Evolutionary conservation across 2,888 invertebrate genomes (phyloP).

Genomic region (Mystacides longicornis): DNA sequence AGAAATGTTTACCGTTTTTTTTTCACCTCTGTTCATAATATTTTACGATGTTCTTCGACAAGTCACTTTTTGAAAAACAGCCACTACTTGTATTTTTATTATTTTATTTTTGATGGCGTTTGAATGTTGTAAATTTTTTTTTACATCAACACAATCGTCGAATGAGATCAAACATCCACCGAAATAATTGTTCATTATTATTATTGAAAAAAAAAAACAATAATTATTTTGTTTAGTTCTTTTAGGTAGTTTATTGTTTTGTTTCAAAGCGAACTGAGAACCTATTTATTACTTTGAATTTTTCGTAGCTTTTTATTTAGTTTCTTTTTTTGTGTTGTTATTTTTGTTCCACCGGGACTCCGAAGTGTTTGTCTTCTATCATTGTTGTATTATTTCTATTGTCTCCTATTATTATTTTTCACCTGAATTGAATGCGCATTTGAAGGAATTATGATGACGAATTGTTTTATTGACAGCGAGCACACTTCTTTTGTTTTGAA

Average conservation of each 20-base stretch:
- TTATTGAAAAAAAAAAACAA: too few species aligned
- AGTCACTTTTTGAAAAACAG: neutral
- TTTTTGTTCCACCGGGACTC: too few species aligned
- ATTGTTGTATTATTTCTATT: neutral
- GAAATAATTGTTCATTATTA: neutral
- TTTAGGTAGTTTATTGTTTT: neutral
- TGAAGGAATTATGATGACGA: conserved; percentile 25
- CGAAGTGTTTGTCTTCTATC: too few species aligned
- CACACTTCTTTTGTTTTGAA: conserved; percentile 1
- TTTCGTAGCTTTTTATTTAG: too few species aligned
- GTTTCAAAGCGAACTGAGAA: neutral
- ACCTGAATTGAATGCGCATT: conserved; percentile 2
- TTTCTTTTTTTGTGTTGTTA: neutral
- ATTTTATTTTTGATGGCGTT: too few species aligned
- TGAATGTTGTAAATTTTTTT: neutral
- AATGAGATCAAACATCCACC: neutral
- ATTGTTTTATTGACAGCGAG: conserved; percentile 23
- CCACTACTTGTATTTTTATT: neutral
- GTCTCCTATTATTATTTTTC: neutral
- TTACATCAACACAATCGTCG: neutral
- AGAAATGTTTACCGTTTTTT: neutral
- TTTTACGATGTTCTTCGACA: neutral
- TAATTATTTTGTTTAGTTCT: too few species aligned
- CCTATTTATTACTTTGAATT: neutral
- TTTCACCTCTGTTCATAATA: neutral